These are phyloP conservation scores for Zosterops borbonicus DNA, from an alignment of 2,113 vertebrate species.

Conservation along the genomic window DNA sequence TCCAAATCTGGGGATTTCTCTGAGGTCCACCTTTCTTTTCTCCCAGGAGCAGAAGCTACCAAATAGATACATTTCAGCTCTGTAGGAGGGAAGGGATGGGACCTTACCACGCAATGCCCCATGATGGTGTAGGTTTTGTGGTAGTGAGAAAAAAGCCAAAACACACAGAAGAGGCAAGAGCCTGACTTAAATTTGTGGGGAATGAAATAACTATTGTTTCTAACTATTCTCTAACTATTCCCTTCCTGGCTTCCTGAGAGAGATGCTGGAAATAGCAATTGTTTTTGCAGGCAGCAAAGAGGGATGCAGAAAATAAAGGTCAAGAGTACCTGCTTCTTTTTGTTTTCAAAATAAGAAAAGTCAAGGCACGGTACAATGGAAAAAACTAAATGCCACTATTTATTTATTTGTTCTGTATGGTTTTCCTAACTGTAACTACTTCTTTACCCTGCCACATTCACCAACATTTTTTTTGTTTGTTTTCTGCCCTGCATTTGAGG, in stretches of 20 bases:
- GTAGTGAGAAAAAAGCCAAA: neutral
- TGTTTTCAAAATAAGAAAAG: neutral
- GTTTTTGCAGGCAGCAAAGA: neutral
- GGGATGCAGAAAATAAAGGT: neutral
- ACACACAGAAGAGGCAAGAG: neutral
- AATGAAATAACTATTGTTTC: neutral
- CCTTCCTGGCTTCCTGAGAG: neutral
- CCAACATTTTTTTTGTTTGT: accelerated
- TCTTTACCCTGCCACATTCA: neutral
- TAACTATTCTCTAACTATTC: neutral
- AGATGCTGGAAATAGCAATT: neutral
- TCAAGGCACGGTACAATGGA: neutral
- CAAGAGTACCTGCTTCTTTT: neutral
- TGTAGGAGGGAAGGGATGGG: neutral
- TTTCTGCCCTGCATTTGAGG: neutral
- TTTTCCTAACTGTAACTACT: neutral
- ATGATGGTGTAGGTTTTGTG: neutral
- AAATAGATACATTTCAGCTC: neutral
- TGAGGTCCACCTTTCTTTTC: neutral
- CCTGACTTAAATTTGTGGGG: neutral
- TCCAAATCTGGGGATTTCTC: neutral
- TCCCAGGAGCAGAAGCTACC: neutral
- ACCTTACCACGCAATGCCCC: neutral
- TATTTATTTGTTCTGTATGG: neutral
- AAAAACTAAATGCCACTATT: neutral